Base-by-base conservation (phyloP, 2,113 vertebrate genomes). In the Enhydra lutris region DNA sequence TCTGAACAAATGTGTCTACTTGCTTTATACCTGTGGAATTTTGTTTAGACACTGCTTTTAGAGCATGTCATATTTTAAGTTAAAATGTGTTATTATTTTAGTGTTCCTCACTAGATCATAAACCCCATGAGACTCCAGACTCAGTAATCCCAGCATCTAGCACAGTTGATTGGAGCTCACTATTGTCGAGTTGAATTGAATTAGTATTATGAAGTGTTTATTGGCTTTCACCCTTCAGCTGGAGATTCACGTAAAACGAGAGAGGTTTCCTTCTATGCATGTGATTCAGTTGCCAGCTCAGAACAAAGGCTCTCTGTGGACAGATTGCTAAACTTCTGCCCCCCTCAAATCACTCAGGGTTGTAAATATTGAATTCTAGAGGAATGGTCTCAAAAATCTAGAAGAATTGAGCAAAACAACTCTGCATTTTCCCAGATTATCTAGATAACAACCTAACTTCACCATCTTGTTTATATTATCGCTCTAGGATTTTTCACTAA, bases 361-460 rank as follows among this genome's bases (percentile, higher is more conserved):
- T 74, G 3, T 90, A 91, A 95, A 65, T 95, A 83, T 55, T 57
- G 93, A 73, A 94, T 95, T 93, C 50, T 23, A 67, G 47, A 76
- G n/a, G 18, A 65, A 87, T 73, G 55, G 39, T 73, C 29, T 1
- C 18, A 88, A 95, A 86, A 81, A 76, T 39, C 45, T 73, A 81
- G 23, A 81, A 61, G 29, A 71, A 81, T 82, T 39, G 90, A 87
- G 26, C 15, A 67, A 95, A 91, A 84, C 7, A 69, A 55, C 79
- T 80, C 26, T 90, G 81, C 39, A 82, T 92, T 96, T 95, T 50
- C 29, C 50, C 42, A 71, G 65, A 93, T 92, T 96, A 85, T 39
- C 83, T 92, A 82, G 57, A 47, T 90, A 96, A 96, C 81, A 97
- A 82, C 50, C 89, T 97, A 88, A 84, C 24, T 97, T 95, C 82